These are phyloP conservation scores for Mythimna vitellina DNA, from an alignment of 2,888 invertebrate species.

Conservation along the genomic window DNA sequence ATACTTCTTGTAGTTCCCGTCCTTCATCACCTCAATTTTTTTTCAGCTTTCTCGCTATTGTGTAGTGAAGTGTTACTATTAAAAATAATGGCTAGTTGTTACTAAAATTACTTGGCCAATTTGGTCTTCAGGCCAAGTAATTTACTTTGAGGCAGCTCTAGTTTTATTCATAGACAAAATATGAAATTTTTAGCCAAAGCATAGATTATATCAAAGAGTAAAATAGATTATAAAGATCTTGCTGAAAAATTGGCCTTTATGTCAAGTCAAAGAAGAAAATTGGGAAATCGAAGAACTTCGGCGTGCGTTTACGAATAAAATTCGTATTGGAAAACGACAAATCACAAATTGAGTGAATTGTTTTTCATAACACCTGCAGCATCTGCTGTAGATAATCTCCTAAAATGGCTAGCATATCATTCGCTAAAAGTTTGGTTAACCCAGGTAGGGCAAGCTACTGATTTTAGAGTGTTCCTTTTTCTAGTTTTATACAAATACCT, in stretches of 20 bases:
- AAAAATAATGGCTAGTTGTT: not conserved
- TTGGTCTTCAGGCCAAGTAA: no score
- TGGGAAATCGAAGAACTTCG: slow-evolving; percentile 8
- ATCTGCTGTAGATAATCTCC: slow-evolving; percentile 64
- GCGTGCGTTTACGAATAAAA: slow-evolving; percentile 31
- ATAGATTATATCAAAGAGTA: not conserved
- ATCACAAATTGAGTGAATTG: slow-evolving; percentile 19
- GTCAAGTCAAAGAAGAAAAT: slow-evolving; percentile 32
- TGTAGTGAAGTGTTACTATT: not conserved
- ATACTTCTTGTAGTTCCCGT: no score
- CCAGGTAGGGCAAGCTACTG: slow-evolving; percentile 77
- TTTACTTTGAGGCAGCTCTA: no score
- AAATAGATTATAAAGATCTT: not conserved
- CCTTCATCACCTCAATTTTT: no score
- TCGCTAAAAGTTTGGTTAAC: slow-evolving; percentile 89
- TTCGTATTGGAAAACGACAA: slow-evolving; percentile 12
- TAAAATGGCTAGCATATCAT: slow-evolving; percentile 85
- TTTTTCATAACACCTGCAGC: slow-evolving; percentile 51
- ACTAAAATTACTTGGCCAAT: slow-evolving; percentile 27
- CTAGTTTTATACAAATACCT: not conserved
- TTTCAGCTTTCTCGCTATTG: no score
- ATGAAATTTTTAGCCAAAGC: not conserved
- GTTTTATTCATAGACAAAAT: slow-evolving; percentile 15
- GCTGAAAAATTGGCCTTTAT: slow-evolving; percentile 21
- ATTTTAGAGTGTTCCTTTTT: not conserved